Percentiles rank a stretch among this genome's conserved stretches.
Conservation (phyloP, 2,888 invertebrate species). For the Oasisia sp. region DNA sequence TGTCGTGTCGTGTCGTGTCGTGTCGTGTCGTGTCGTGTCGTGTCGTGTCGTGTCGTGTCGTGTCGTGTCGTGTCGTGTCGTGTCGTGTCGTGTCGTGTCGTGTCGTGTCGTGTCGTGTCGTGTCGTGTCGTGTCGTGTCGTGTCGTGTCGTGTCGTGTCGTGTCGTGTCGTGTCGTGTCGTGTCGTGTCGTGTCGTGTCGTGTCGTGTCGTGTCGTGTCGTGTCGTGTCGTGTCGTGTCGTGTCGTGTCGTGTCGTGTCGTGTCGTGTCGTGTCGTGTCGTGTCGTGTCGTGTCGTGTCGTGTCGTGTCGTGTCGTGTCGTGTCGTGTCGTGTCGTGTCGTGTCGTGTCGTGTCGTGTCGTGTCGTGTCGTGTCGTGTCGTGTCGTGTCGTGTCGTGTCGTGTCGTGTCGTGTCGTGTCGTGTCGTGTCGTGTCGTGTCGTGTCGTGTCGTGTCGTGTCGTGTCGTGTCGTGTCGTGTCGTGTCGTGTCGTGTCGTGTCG, state of each 20-base stretch:
- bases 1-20: slow-evolving; percentile 20
- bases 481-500: too few relatives aligned
- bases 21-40: slow-evolving; percentile 19
- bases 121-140: slow-evolving; percentile 23
- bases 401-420: too few relatives aligned
- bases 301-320: too few relatives aligned
- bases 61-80: slow-evolving; percentile 21
- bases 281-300: too few relatives aligned
- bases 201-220: slow-evolving; percentile 23
- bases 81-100: slow-evolving; percentile 18
- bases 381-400: too few relatives aligned
- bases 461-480: too few relatives aligned
- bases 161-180: slow-evolving; percentile 22
- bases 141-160: slow-evolving; percentile 22
- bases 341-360: too few relatives aligned
- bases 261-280: background rate
- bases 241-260: slow-evolving; percentile 20
- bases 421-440: too few relatives aligned
- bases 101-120: slow-evolving; percentile 21
- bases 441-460: too few relatives aligned
- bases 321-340: too few relatives aligned
- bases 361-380: too few relatives aligned
- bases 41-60: slow-evolving; percentile 21
- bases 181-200: slow-evolving; percentile 20
- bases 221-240: slow-evolving; percentile 21